Percentiles rank a stretch among this genome's conserved stretches.
Evolutionary conservation across 30 jellyfish, hydroid and myxozoan species (phyloP).

Genomic region (Euphysa ruthae): DNA sequence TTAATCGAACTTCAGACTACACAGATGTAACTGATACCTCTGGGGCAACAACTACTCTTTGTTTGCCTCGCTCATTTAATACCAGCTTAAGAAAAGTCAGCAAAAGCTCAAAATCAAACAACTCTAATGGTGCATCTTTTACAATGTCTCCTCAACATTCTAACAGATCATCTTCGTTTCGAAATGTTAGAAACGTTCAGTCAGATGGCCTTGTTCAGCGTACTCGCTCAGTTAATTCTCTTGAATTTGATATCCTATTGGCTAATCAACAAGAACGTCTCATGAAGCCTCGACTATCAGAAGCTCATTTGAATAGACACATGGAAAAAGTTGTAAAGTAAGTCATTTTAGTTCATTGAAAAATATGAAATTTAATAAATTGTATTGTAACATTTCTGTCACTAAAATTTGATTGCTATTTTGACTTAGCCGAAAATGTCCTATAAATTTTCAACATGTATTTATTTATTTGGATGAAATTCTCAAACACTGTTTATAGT

Average conservation of each 20-base stretch:
- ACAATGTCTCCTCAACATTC: not conserved
- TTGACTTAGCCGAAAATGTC: too few relatives aligned
- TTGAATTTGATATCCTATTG: not conserved
- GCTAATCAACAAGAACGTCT: not conserved
- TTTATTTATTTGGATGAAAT: too few relatives aligned
- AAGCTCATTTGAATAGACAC: not conserved
- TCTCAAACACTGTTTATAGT: too few relatives aligned
- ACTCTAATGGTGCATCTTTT: not conserved
- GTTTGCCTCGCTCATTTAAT: too few relatives aligned
- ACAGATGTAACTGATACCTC: too few relatives aligned
- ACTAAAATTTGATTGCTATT: too few relatives aligned
- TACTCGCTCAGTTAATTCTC: not conserved
- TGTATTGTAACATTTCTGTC: too few relatives aligned
- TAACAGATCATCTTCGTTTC: not conserved
- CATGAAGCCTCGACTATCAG: not conserved
- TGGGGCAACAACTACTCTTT: too few relatives aligned
- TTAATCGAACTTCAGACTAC: too few relatives aligned
- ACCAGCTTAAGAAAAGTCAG: too few relatives aligned
- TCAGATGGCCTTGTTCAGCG: not conserved
- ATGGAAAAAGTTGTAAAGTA: not conserved
- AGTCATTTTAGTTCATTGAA: not conserved
- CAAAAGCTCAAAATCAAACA: too few relatives aligned
- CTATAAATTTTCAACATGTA: too few relatives aligned
- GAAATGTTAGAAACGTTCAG: not conserved
- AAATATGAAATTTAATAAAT: not conserved